phyloP scores from a whole-genome alignment of 2,113 vertebrate genomes.

The Bettongia penicillata region DNA sequence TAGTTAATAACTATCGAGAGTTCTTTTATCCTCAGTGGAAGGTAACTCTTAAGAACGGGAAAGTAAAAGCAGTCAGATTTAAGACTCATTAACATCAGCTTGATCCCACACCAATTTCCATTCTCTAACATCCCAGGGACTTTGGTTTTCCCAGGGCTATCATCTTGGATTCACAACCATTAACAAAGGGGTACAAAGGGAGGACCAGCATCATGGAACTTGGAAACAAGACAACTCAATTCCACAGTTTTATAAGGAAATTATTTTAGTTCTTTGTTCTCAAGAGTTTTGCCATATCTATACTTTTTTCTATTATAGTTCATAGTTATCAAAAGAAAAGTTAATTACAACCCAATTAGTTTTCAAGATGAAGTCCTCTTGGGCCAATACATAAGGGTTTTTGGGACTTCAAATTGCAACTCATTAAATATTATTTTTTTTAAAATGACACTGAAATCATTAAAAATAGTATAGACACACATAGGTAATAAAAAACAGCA shows the following conservation, averaged over 20 bases:
- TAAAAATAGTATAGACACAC: neutral
- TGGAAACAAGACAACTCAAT: constrained; percentile 10
- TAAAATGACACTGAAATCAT: constrained; percentile 3
- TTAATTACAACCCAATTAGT: constrained; percentile 73
- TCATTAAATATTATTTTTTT: constrained; percentile 37
- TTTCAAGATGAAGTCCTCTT: constrained; percentile 66
- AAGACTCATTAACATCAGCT: constrained; percentile 36
- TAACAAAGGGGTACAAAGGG: neutral
- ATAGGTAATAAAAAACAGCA: neutral
- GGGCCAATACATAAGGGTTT: constrained; percentile 33
- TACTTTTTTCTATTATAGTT: constrained; percentile 21
- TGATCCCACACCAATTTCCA: constrained; percentile 34
- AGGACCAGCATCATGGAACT: constrained; percentile 31
- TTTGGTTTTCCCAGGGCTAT: neutral
- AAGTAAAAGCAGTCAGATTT: constrained; percentile 13
- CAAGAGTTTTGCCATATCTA: neutral
- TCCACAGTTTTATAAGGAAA: constrained; percentile 36
- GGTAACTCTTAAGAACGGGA: constrained; percentile 18
- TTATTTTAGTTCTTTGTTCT: constrained; percentile 5
- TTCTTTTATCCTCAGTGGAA: neutral
- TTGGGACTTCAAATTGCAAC: constrained; percentile 27
- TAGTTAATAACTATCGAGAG: constrained; percentile 10
- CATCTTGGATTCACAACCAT: constrained; percentile 3
- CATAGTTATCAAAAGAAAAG: constrained; percentile 56
- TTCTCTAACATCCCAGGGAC: constrained; percentile 22